Base-by-base conservation (phyloP, 2,888 invertebrate genomes). In the Mesochorus sp. region DNA sequence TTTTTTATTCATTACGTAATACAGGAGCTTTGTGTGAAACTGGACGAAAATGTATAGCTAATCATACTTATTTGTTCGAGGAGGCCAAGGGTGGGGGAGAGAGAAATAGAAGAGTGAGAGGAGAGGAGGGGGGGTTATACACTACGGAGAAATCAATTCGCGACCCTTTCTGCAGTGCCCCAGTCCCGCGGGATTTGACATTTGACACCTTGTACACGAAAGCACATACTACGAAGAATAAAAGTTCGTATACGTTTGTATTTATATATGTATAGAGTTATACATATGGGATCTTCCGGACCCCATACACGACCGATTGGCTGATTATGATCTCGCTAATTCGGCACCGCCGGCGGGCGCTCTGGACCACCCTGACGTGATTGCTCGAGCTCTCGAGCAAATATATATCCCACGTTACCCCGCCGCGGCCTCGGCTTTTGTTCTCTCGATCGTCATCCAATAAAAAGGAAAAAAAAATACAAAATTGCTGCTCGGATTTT, bases 241-340 rank as follows among this genome's bases (percentile, higher is more conserved):
- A 17, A 28, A 21, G 42, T 42, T 12, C 47, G n/a, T 14, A 21
- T 6, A 31, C 14, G 0, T 2, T 10, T 19, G 5, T 21, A 28
- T 6, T 6, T 17, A 61, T 39, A 28, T 14, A 12, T 21, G n/a
- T 31, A 37, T 26, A 26, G 21, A 42, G 28, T 42, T 28, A 44
- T 31, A 61, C 26, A 37, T 24, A 39, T 42, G 67, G 57, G 67
- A 49, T 74, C 68, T 76, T 61, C 44, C 64, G 34, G 75, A 73
- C 76, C 77, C 78, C 59, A 73, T 75, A 44, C 44, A 64, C 74
- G 83, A 84, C 81, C 86, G 88, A 91, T 91, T 87, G 90, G 86
- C 86, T 89, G 89, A 91, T 89, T 90, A 90, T 89, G 88, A 90
- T 90, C 90, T 89, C 82, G 85, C 87, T 90, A 91, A 88, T 88